phyloP scores from a whole-genome alignment of 1,140 invertebrate species.

The Oedothorax gibbosus region DNA sequence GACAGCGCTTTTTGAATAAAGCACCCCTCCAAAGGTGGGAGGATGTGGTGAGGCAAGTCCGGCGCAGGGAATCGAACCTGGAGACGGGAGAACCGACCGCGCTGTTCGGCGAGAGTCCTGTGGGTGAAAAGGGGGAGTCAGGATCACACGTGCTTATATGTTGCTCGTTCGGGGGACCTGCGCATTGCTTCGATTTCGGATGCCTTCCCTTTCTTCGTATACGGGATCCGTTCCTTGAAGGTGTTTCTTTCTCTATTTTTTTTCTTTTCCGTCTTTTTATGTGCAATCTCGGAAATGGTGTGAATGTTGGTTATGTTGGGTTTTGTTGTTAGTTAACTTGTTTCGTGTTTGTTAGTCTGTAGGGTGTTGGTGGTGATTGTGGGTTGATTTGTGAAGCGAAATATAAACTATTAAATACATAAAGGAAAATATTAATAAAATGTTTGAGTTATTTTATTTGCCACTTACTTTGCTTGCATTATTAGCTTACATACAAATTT shows the following conservation, averaged over 20 bases:
- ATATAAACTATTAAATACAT: too few relatives aligned
- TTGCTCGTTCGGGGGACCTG: slow-evolving; percentile 31
- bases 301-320: not conserved
- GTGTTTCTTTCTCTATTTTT: not conserved
- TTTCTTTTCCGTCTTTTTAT: not conserved
- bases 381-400: too few relatives aligned
- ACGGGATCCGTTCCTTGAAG: slow-evolving; percentile 2
- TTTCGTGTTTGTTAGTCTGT: too few relatives aligned
- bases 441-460: too few relatives aligned
- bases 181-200: slow-evolving; percentile 26
- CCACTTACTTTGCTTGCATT: too few relatives aligned
- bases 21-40: slow-evolving; percentile 2
- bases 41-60: slow-evolving; percentile 3
- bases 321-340: too few relatives aligned
- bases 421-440: too few relatives aligned
- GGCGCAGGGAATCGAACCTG: not conserved
- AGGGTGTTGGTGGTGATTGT: too few relatives aligned
- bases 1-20: not conserved
- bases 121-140: slow-evolving; percentile 42
- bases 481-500: too few relatives aligned
- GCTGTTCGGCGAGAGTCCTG: slow-evolving; percentile 34
- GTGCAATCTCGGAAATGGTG: not conserved
- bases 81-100: slow-evolving; percentile 17
- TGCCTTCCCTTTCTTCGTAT: slow-evolving; percentile 12
- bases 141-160: slow-evolving; percentile 56